A percentile compares a stretch with the other conserved stretches of the same genome.
Conservation (phyloP, 2,888 invertebrate genomes). For the Mesochorus sp. region DNA sequence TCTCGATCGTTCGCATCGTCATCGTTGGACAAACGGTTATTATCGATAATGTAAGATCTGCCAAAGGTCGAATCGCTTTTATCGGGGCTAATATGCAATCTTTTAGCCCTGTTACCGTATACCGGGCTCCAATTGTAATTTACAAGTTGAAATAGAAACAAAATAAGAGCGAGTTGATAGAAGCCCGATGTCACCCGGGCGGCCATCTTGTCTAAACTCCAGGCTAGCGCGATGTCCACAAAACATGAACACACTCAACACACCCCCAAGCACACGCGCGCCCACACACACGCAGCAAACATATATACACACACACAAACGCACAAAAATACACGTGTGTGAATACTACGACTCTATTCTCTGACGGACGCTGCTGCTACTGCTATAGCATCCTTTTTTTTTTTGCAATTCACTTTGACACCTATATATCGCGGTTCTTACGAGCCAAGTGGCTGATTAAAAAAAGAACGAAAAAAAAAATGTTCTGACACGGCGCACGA, state of each 20-base stretch:
- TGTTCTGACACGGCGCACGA: too few relatives aligned
- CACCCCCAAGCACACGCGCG: not conserved
- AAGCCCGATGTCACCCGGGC: conserved; percentile 76
- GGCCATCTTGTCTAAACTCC: conserved; percentile 80
- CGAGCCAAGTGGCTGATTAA: too few relatives aligned
- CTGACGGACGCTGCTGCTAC: too few relatives aligned
- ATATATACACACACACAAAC: not conserved
- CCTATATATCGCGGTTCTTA: too few relatives aligned
- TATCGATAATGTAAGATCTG: conserved; percentile 69
- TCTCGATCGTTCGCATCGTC: conserved; percentile 67
- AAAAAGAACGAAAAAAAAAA: not conserved
- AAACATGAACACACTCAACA: conserved; percentile 37
- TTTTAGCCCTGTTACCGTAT: conserved; percentile 70
- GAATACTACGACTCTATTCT: too few relatives aligned
- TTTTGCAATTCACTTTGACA: too few relatives aligned
- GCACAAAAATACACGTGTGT: too few relatives aligned
- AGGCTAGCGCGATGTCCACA: conserved; percentile 44
- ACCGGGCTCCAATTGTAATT: conserved; percentile 71
- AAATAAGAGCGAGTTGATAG: conserved; percentile 71
- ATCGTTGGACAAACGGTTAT: conserved; percentile 47
- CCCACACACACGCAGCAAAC: not conserved
- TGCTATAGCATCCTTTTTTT: too few relatives aligned
- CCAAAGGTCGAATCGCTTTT: conserved; percentile 49
- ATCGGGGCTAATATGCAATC: conserved; percentile 68
- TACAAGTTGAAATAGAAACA: conserved; percentile 72